These are phyloP conservation scores for Brenthis daphne DNA, from an alignment of 2,888 invertebrate genomes.

Conservation along the genomic window DNA sequence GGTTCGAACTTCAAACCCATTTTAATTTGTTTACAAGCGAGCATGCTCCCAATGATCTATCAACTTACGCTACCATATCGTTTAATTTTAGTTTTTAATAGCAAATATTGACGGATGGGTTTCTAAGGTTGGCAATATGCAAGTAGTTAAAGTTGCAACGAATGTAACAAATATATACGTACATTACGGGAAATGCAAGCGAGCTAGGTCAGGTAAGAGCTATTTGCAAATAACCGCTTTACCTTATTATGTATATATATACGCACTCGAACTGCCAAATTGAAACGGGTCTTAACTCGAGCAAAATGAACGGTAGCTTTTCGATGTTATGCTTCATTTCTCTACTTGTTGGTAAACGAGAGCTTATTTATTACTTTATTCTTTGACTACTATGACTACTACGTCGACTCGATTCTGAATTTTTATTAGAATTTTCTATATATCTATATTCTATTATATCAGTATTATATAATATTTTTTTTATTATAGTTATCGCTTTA, in stretches of 20 bases:
- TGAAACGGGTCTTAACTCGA: constrained; percentile 63
- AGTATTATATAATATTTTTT: too few relatives aligned
- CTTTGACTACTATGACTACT: neutral
- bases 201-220: constrained; percentile 63
- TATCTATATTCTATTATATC: too few relatives aligned
- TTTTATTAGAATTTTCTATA: too few relatives aligned
- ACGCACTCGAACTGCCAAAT: constrained; percentile 69
- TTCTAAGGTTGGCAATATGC: constrained; percentile 49
- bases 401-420: too few relatives aligned
- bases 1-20: too few relatives aligned
- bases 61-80: neutral
- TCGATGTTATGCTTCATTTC: constrained; percentile 55
- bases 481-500: too few relatives aligned
- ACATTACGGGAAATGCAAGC: constrained; percentile 58
- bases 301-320: constrained; percentile 60
- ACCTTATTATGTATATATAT: constrained; percentile 48
- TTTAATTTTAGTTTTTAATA: constrained; percentile 35
- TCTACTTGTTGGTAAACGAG: constrained; percentile 42
- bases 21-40: neutral
- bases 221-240: constrained; percentile 70
- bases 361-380: constrained; percentile 18
- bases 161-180: constrained; percentile 49
- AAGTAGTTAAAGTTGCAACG: constrained; percentile 54
- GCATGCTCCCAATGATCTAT: neutral
- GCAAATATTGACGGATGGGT: constrained; percentile 41